Percentiles rank a stretch among this genome's conserved stretches.
Evolutionary conservation across 2,888 invertebrate genomes (phyloP).

Genomic region (Euspilapteryx auroguttella): DNA sequence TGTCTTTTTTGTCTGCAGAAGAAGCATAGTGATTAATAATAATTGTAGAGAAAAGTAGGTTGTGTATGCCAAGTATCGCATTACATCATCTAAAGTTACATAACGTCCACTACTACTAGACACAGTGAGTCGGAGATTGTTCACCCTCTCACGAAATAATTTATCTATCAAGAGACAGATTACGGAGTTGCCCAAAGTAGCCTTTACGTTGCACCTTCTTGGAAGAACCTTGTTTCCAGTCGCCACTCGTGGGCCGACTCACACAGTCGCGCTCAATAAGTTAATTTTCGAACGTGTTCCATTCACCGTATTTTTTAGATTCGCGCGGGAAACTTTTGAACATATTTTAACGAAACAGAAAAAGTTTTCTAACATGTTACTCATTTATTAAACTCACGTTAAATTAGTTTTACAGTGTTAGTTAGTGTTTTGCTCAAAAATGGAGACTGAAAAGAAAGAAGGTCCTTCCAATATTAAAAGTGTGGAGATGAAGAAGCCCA

Average conservation of each 20-base stretch:
- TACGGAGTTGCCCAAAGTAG: too few species aligned
- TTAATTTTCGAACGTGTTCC: too few species aligned
- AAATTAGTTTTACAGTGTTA: background rate
- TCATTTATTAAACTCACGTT: too few species aligned
- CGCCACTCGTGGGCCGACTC: slow-evolving; percentile 36
- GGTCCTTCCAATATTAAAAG: slow-evolving; percentile 13
- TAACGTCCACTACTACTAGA: too few species aligned
- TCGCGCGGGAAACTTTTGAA: slow-evolving; percentile 1
- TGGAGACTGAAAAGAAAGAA: slow-evolving; percentile 34
- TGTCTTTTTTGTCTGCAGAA: too few species aligned
- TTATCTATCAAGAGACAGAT: too few species aligned
- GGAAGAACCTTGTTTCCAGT: slow-evolving; percentile 27
- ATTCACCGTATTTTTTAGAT: too few species aligned
- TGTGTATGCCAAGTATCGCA: too few species aligned
- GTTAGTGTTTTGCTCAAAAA: slow-evolving; percentile 10
- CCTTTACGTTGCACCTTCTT: slow-evolving; percentile 12
- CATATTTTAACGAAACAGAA: background rate
- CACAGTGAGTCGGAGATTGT: slow-evolving; percentile 34
- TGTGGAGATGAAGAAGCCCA: slow-evolving; percentile 34
- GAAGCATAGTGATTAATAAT: too few species aligned
- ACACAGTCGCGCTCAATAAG: slow-evolving; percentile 25
- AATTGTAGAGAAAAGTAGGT: too few species aligned
- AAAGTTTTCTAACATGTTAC: too few species aligned
- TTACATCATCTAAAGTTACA: too few species aligned
- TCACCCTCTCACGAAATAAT: slow-evolving; percentile 16